These are phyloP conservation scores for Aethina tumida DNA, from an alignment of 1,140 invertebrate species.

Conservation along the genomic window DNA sequence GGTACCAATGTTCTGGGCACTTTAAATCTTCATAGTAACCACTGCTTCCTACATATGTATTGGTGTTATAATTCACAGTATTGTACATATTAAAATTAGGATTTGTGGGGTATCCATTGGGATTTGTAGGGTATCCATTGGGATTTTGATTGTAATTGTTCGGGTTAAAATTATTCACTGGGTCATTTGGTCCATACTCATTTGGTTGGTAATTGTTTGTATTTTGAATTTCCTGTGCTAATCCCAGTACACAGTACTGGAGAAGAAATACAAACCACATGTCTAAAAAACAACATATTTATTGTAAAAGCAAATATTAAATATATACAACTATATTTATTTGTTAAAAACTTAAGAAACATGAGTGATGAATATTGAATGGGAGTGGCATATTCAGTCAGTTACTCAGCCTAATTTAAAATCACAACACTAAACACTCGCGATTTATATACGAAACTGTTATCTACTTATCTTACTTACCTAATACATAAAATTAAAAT, in stretches of 20 bases:
- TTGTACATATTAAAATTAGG: constrained; percentile 4
- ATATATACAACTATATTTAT: too few relatives aligned
- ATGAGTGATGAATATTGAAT: not conserved
- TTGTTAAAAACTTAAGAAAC: not conserved
- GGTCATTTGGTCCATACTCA: too few relatives aligned
- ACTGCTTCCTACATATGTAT: constrained; percentile 2
- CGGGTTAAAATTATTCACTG: constrained; percentile 2
- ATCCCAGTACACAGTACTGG: not conserved
- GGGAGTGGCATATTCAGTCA: not conserved
- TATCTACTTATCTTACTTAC: constrained; percentile 1
- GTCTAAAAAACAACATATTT: not conserved
- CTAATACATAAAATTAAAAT: not conserved
- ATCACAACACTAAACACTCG: not conserved
- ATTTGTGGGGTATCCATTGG: too few relatives aligned
- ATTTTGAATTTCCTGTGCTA: not conserved
- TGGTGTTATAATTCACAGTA: constrained; percentile 4
- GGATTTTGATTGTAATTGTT: too few relatives aligned
- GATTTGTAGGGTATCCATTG: too few relatives aligned
- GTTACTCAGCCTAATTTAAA: not conserved
- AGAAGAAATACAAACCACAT: not conserved
- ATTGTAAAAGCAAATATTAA: not conserved
- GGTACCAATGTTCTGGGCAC: constrained; percentile 77
- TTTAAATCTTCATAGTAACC: constrained; percentile 34
- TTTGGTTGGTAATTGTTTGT: too few relatives aligned
- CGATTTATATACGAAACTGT: not conserved